Conservation (phyloP, 2,113 vertebrate genomes). For the Hemiscyllium ocellatum region DNA sequence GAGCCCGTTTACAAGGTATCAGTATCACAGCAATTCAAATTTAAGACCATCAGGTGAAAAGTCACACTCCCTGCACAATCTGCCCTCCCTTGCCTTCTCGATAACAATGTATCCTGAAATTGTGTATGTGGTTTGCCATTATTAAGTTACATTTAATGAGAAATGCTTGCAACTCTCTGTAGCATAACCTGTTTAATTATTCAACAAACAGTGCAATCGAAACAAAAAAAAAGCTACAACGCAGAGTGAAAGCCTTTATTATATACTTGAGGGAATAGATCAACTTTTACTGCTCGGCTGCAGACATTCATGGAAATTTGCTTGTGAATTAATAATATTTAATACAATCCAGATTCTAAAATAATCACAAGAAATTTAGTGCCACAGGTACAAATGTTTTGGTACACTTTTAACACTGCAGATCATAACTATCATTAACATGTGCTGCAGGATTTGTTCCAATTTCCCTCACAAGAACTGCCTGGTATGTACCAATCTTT, state of each 20-base stretch:
- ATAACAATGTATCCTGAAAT: background rate
- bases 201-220: background rate
- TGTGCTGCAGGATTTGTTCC: background rate
- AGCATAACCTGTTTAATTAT: background rate
- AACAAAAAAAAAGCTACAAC: background rate
- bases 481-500: background rate
- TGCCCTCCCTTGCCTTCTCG: background rate
- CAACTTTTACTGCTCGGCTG: background rate
- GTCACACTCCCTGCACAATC: background rate
- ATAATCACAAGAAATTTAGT: background rate
- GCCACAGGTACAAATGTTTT: background rate
- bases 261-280: background rate
- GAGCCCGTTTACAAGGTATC: background rate
- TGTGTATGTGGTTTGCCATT: background rate
- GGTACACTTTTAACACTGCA: background rate
- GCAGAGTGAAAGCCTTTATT: background rate
- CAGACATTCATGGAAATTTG: background rate
- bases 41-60: background rate
- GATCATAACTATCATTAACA: background rate
- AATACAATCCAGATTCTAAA: background rate
- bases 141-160: background rate
- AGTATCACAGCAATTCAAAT: background rate
- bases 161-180: background rate
- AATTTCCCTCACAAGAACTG: background rate
- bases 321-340: background rate